phyloP scores from a whole-genome alignment of 2,113 vertebrate species.

The Regulus satrapa region DNA sequence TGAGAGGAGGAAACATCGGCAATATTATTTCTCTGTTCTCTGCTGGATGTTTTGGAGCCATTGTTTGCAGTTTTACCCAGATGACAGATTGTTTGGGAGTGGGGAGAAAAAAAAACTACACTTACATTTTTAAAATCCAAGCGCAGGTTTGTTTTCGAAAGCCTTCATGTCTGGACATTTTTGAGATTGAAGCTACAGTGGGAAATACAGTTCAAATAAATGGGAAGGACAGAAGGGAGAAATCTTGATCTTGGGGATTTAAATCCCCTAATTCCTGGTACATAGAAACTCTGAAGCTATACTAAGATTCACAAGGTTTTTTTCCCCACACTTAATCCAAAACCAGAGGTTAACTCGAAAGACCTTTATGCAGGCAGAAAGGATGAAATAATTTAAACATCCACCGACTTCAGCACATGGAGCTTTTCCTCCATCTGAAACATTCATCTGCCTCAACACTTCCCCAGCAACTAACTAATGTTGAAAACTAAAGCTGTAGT shows the following conservation, averaged over 20 bases:
- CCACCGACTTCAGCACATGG: neutral
- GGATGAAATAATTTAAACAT: neutral
- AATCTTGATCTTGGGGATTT: neutral
- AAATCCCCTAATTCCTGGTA: neutral
- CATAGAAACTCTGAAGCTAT: neutral
- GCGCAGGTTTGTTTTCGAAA: neutral
- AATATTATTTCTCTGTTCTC: neutral
- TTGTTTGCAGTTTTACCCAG: neutral
- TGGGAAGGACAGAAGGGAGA: neutral
- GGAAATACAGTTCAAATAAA: neutral
- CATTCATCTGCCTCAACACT: neutral
- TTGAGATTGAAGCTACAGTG: neutral
- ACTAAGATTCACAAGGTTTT: neutral
- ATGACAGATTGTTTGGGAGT: neutral
- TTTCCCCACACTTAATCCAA: neutral
- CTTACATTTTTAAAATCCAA: neutral
- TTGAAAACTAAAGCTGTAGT: neutral
- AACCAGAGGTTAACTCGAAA: neutral
- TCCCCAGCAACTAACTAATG: neutral
- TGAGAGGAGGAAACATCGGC: neutral
- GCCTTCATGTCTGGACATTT: neutral
- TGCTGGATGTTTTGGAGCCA: neutral
- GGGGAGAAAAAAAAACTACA: neutral
- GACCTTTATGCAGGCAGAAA: neutral
- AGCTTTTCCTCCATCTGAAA: neutral